A percentile compares a stretch with the other conserved stretches of the same genome.
These are phyloP conservation scores for Plebejus anna DNA, from an alignment of 2,888 invertebrate species.

Conservation along the genomic window DNA sequence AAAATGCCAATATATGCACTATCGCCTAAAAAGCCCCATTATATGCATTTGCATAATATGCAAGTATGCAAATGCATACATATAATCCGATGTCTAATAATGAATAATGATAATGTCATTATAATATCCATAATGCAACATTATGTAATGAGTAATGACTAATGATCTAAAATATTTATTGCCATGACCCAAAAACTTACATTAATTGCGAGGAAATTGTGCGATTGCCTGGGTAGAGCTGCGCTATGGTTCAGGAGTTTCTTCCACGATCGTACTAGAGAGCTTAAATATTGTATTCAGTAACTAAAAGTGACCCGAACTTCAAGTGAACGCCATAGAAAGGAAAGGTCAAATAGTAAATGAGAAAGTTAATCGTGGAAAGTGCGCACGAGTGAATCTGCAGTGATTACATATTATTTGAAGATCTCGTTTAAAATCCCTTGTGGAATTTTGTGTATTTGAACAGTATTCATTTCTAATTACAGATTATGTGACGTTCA, in stretches of 20 bases:
- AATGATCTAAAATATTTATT: not conserved
- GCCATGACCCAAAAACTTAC: not conserved
- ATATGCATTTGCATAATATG: too few species aligned
- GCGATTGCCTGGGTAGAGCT: not conserved
- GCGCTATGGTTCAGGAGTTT: not conserved
- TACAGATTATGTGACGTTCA: too few species aligned
- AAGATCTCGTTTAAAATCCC: slow-evolving; percentile 31
- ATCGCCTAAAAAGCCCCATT: too few species aligned
- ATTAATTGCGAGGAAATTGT: not conserved
- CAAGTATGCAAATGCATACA: too few species aligned
- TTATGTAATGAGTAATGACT: not conserved
- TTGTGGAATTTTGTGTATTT: not conserved
- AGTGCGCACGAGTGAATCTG: slow-evolving; percentile 67
- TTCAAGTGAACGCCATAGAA: slow-evolving; percentile 62
- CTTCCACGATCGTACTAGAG: not conserved
- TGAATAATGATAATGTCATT: not conserved
- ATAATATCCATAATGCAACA: not conserved
- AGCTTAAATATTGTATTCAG: slow-evolving; percentile 21
- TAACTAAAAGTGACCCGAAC: slow-evolving; percentile 53
- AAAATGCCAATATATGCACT: too few species aligned
- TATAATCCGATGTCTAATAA: too few species aligned
- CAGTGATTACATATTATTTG: slow-evolving; percentile 46
- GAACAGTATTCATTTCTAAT: not conserved
- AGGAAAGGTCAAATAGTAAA: slow-evolving; percentile 74
- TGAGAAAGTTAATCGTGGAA: slow-evolving; percentile 78